Evolutionary conservation across 2,113 vertebrate species (phyloP), one percentile per base, ranked within the genome.

Genomic region (Atherinomorus stipes): DNA sequence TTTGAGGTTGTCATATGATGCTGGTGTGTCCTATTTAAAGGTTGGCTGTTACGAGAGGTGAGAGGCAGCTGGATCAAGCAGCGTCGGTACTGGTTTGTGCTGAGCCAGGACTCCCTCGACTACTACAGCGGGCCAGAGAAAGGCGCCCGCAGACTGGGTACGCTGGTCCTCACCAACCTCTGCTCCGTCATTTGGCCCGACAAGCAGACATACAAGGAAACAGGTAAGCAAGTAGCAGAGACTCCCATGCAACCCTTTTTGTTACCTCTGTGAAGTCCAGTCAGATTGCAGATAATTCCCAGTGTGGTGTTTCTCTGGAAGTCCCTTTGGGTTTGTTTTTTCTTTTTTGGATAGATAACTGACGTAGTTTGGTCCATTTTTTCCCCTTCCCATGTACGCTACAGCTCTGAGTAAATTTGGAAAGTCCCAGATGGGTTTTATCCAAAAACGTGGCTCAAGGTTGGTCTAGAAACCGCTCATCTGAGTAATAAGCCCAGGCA

Each of bases 181-280:
- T 98, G 98, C 85, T 97, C 96, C 0, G 96, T 98, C 80, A 95
- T 95, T n/a, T 98, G 97, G 94, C 97, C 97, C 0, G 96, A 98
- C 92, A 97, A 96, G 68, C 95, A 95, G 90, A 96, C 94, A 21
- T 96, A 95, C 93, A 98, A 98, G 75, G 95, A 98, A 85, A 99
- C 95, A 0, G 97, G 98, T 98, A 85, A 91, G 91, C 51, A n/a
- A 28, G 28, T 3, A 66, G 37, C 25, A 80, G 75, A 88, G 23
- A 70, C 11, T 4, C 26, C 47, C 10, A 8, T 66, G 45, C 42
- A 37, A 25, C 21, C 44, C 25, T 61, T 16, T 54, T 59, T 9
- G 21, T 61, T 65, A 66, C 67, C 64, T 69, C 64, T 65, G 38
- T 71, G 9, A 23, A 64, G 4, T 63, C 65, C 42, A 58, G 47